Evolutionary conservation across 2,888 invertebrate species (phyloP).

Genomic region (Philhelius pedissequus): DNA sequence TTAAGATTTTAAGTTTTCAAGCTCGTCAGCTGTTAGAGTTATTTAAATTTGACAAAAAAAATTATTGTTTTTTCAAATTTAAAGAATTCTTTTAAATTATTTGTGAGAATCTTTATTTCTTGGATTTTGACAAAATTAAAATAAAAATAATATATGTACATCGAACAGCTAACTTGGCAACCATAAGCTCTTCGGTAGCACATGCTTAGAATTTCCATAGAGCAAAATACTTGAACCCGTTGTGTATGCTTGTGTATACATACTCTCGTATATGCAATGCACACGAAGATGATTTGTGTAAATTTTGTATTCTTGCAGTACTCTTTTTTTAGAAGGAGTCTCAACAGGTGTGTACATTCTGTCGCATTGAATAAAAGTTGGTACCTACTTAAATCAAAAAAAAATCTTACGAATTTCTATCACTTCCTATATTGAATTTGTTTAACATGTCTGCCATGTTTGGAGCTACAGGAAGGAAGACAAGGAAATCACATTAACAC

Average conservation of each 20-base stretch:
- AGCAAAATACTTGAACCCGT: slow-evolving; percentile 7
- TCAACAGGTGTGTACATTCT: slow-evolving; percentile 52
- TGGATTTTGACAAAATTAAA: too few species aligned
- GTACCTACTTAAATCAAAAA: neutral
- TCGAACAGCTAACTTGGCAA: neutral
- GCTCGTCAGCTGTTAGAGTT: too few species aligned
- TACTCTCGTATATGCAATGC: too few species aligned
- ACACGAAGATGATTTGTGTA: slow-evolving; percentile 29
- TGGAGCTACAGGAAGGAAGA: slow-evolving; percentile 41
- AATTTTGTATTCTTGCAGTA: slow-evolving; percentile 44
- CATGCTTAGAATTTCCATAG: slow-evolving; percentile 44
- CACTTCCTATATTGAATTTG: slow-evolving; percentile 20
- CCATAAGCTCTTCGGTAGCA: neutral
- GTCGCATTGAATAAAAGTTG: neutral
- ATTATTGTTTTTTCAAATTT: too few species aligned
- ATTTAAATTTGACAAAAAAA: too few species aligned
- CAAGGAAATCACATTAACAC: neutral
- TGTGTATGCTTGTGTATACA: neutral
- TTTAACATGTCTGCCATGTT: slow-evolving; percentile 4
- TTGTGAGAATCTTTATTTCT: too few species aligned
- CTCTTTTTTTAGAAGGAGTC: neutral
- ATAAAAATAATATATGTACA: neutral
- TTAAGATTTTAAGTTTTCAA: too few species aligned
- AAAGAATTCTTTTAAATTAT: too few species aligned
- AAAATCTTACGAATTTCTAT: neutral